Evolutionary conservation across 1,140 invertebrate species (phyloP).

Genomic region (Odontomachus brunneus): DNA sequence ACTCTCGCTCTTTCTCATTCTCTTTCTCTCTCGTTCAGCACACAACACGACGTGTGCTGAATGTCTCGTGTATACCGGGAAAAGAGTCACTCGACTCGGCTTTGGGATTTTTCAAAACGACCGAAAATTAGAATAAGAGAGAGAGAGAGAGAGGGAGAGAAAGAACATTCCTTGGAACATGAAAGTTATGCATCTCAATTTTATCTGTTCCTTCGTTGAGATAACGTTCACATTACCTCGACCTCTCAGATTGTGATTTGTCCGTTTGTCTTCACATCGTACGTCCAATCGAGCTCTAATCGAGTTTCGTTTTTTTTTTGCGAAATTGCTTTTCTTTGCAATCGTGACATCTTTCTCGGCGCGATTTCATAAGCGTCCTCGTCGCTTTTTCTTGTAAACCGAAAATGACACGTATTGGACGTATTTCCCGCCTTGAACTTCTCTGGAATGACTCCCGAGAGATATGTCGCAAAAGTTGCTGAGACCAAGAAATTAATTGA

Average conservation of each 20-base stretch:
- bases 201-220: too few species aligned
- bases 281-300: neutral
- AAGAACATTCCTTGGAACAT: too few species aligned
- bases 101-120: too few species aligned
- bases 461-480: neutral
- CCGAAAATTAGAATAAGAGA: too few species aligned
- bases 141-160: too few species aligned
- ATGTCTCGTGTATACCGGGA: too few species aligned
- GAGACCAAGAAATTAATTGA: conserved; percentile 28
- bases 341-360: neutral
- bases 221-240: too few species aligned
- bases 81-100: too few species aligned
- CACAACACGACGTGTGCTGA: too few species aligned
- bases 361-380: neutral
- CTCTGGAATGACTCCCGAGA: neutral
- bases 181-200: too few species aligned
- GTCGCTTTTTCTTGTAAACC: neutral
- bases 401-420: neutral
- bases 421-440: neutral
- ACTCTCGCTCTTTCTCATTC: too few species aligned
- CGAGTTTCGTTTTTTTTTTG: neutral
- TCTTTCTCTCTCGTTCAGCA: too few species aligned
- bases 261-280: neutral
- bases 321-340: neutral
- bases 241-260: neutral